A percentile compares a stretch with the other conserved stretches of the same genome.
Evolutionary conservation across 2,113 vertebrate species (phyloP).

Genomic region (Phocoena phocoena): DNA sequence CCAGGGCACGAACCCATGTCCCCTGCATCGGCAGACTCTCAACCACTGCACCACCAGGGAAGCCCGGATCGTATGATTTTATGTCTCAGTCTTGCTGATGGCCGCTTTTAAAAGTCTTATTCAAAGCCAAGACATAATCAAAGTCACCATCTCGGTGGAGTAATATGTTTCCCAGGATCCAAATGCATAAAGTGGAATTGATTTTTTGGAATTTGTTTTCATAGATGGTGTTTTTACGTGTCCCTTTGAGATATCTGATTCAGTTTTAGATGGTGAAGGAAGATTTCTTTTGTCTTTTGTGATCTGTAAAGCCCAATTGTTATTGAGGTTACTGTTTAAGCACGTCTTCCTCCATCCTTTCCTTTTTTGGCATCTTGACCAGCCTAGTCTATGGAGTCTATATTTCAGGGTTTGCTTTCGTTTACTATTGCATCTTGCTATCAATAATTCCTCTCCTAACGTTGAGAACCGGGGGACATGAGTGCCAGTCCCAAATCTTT

Average conservation of each 20-base stretch:
- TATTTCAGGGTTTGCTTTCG: background rate
- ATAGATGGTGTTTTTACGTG: background rate
- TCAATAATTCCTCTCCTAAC: background rate
- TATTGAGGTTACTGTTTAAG: constrained; percentile 42
- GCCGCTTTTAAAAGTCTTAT: constrained; percentile 17
- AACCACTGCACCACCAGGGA: too few relatives aligned
- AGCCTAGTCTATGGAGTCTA: background rate
- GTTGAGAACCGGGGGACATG: background rate
- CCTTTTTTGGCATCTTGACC: background rate
- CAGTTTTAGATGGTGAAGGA: constrained; percentile 46
- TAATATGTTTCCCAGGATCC: constrained; percentile 24
- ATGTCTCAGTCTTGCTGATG: background rate
- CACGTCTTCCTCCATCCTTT: background rate
- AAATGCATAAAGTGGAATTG: constrained; percentile 51
- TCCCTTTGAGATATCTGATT: constrained; percentile 46
- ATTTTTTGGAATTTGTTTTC: constrained; percentile 60
- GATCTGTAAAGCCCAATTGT: constrained; percentile 22
- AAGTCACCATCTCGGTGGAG: background rate
- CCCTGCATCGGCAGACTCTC: too few relatives aligned
- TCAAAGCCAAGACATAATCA: constrained; percentile 46
- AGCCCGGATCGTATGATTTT: background rate
- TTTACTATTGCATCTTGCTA: constrained; percentile 17
- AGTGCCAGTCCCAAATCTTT: background rate
- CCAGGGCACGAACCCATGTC: rapidly evolving
- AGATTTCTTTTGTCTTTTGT: constrained; percentile 67